Conservation (phyloP, 64 coral and sea anemone genomes). For the Platygyra sinensis region DNA sequence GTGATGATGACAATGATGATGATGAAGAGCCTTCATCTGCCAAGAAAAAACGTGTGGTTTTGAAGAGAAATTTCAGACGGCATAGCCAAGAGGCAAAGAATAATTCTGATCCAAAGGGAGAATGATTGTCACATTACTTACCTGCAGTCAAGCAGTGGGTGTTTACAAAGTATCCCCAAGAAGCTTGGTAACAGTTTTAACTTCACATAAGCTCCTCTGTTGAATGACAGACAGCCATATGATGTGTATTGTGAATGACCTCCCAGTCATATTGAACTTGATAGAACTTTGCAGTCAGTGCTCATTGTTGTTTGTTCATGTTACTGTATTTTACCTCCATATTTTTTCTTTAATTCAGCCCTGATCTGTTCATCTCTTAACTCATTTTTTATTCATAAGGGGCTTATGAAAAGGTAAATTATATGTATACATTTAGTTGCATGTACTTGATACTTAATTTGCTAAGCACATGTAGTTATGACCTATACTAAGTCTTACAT, state of each 20-base stretch:
- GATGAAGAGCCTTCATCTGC: conserved; percentile 16
- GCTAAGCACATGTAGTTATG: too few species aligned
- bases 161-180: not conserved
- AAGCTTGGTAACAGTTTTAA: not conserved
- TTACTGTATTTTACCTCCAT: not conserved
- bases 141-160: not conserved
- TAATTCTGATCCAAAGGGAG: not conserved
- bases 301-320: not conserved
- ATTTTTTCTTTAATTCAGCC: not conserved
- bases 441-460: too few species aligned
- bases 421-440: too few species aligned
- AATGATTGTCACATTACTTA: not conserved
- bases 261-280: not conserved
- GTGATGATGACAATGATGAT: conserved; percentile 45
- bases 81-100: not conserved
- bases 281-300: not conserved
- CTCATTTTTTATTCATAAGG: too few species aligned
- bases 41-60: conserved; percentile 80
- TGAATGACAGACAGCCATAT: not conserved
- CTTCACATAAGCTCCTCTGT: not conserved
- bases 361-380: too few species aligned
- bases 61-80: conserved; percentile 50
- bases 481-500: too few species aligned
- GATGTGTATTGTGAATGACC: not conserved
- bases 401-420: too few species aligned